These are phyloP conservation scores for Amphiprion ocellaris DNA, from an alignment of 2,113 vertebrate species.

Conservation along the genomic window DNA sequence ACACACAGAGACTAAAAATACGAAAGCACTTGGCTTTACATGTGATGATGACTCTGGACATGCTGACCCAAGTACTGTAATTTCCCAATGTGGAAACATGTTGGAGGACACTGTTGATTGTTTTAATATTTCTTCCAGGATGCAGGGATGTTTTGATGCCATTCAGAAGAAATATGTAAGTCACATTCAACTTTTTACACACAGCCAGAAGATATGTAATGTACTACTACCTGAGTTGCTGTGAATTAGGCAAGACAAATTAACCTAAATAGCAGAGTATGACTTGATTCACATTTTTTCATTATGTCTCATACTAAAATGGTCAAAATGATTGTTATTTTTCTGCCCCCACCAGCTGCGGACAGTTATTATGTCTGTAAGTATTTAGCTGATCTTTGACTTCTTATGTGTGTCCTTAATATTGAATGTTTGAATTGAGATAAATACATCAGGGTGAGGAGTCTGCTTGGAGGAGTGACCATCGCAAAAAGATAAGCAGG, in stretches of 20 bases:
- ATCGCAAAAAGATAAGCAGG: neutral
- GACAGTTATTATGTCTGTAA: conserved; percentile 91
- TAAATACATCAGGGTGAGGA: neutral
- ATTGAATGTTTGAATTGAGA: neutral
- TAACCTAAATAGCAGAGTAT: neutral
- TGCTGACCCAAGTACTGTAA: neutral
- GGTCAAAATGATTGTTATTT: conserved; percentile 11
- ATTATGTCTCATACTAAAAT: neutral
- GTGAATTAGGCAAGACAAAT: neutral
- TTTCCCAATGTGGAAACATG: neutral
- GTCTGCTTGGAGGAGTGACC: neutral
- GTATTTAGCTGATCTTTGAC: conserved; percentile 78
- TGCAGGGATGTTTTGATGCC: conserved; percentile 96
- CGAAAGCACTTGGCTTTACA: neutral
- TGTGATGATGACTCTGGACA: neutral
- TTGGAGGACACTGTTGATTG: neutral
- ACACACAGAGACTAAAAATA: neutral
- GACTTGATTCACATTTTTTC: neutral
- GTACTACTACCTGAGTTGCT: neutral
- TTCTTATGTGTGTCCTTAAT: neutral
- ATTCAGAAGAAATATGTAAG: conserved; percentile 97
- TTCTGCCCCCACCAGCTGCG: conserved; percentile 86
- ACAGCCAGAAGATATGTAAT: neutral
- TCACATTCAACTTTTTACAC: conserved; percentile 50
- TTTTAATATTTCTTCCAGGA: conserved; percentile 82